These are phyloP conservation scores for Apis dorsata DNA, from an alignment of 1,140 invertebrate genomes.

Conservation along the genomic window DNA sequence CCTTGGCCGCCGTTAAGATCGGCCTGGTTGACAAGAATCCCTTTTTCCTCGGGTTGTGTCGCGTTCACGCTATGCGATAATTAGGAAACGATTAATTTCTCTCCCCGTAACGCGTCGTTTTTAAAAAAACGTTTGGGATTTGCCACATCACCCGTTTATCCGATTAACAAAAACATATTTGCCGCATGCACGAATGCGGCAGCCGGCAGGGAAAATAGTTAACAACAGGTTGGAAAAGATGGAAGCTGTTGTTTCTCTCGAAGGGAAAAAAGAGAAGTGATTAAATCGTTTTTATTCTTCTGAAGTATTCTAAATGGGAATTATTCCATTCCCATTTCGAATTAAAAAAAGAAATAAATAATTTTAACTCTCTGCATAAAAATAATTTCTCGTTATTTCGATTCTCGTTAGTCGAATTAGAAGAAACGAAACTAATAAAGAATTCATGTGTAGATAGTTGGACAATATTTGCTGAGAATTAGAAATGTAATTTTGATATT, in stretches of 20 bases:
- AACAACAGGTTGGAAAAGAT: slow-evolving; percentile 9
- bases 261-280: too few species aligned
- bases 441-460: too few species aligned
- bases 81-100: slow-evolving; percentile 66
- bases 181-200: slow-evolving; percentile 41
- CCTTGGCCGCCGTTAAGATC: slow-evolving; percentile 39
- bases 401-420: too few species aligned
- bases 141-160: slow-evolving; percentile 50
- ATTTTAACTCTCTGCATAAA: too few species aligned
- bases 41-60: slow-evolving; percentile 45
- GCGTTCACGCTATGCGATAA: slow-evolving; percentile 65
- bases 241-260: not conserved
- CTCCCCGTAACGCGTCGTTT: slow-evolving; percentile 56
- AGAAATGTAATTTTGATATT: too few species aligned
- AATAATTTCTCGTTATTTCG: too few species aligned
- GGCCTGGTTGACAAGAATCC: slow-evolving; percentile 52
- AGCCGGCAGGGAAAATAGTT: slow-evolving; percentile 1
- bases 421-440: too few species aligned
- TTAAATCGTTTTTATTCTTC: too few species aligned
- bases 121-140: slow-evolving; percentile 42
- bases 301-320: too few species aligned
- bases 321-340: too few species aligned
- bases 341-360: too few species aligned
- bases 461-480: too few species aligned
- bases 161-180: slow-evolving; percentile 64